Conservation (phyloP, 2,113 vertebrate genomes). For the Lipotes vexillifer region DNA sequence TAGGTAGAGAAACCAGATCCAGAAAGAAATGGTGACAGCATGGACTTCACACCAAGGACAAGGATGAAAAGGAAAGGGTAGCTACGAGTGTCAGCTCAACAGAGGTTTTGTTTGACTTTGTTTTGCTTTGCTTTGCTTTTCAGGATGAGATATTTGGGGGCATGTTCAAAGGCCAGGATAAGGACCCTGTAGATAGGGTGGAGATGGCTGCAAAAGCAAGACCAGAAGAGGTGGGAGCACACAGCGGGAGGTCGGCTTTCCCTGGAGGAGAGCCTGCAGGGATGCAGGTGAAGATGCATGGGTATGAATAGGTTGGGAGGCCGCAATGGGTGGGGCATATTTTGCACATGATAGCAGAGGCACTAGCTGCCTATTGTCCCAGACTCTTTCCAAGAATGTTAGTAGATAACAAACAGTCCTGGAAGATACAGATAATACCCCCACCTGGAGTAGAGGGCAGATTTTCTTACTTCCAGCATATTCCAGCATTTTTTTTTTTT, state of each 20-base stretch:
- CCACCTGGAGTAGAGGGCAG: not conserved
- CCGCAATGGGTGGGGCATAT: not conserved
- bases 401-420: not conserved
- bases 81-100: not conserved
- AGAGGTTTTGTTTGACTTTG: not conserved
- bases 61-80: not conserved
- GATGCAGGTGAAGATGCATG: not conserved
- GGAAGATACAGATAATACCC: not conserved
- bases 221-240: not conserved
- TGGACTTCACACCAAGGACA: not conserved
- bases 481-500: not conserved
- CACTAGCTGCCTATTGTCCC: not conserved
- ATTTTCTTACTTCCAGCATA: not conserved
- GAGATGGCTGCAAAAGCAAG: not conserved
- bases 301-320: not conserved
- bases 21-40: not conserved
- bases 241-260: not conserved
- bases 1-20: not conserved
- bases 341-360: not conserved
- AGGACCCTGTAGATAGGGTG: too few relatives aligned
- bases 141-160: not conserved
- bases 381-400: not conserved
- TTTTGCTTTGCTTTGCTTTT: not conserved
- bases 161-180: not conserved
- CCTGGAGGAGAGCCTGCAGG: not conserved